Conservation (phyloP, 2,797 vertebrate species). For the Chlorospingus semifuscus region DNA sequence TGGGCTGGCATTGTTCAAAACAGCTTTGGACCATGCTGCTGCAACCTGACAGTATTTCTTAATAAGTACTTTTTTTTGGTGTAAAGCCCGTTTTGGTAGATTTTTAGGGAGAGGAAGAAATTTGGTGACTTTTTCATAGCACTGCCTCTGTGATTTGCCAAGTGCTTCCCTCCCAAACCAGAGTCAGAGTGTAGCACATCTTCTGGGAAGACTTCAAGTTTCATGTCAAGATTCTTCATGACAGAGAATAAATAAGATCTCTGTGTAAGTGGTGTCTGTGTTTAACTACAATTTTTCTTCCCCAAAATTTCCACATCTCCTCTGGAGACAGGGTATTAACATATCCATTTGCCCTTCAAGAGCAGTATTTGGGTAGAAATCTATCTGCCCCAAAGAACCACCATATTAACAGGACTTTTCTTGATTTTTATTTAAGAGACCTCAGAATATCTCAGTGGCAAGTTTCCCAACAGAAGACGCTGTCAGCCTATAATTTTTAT, state of each 20-base stretch:
- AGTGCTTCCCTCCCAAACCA: not conserved
- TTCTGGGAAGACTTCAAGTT: not conserved
- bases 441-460: not conserved
- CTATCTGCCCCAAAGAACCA: not conserved
- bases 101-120: not conserved
- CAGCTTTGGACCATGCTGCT: not conserved
- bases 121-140: not conserved
- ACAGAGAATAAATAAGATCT: not conserved
- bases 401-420: not conserved
- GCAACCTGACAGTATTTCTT: not conserved
- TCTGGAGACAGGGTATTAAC: not conserved
- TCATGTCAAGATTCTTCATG: not conserved
- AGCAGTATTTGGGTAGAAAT: not conserved
- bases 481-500: constrained; percentile 48
- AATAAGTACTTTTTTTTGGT: not conserved
- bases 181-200: not conserved
- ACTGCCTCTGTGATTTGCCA: not conserved
- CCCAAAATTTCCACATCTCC: not conserved
- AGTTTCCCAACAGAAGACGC: not conserved
- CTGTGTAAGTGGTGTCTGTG: not conserved
- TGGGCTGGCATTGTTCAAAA: rapidly evolving
- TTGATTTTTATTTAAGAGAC: not conserved
- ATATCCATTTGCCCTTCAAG: not conserved
- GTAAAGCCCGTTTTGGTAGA: not conserved
- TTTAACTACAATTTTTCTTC: not conserved